Evolutionary conservation across 2,113 vertebrate genomes (phyloP).

Genomic region (Phylloscopus trochiloides): DNA sequence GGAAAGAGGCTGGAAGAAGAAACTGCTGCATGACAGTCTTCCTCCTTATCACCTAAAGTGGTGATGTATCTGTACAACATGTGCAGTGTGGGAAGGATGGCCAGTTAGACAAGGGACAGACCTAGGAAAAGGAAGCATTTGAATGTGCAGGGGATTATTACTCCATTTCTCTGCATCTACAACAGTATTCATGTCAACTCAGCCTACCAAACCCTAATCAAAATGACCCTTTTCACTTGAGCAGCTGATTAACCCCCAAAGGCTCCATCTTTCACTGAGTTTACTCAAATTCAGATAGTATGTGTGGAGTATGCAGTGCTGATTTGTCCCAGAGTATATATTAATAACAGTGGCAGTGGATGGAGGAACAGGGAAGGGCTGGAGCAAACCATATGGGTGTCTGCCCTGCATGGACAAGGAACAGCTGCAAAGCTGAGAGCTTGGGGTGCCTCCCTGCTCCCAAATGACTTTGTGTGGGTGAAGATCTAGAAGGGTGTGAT

Average conservation of each 20-base stretch:
- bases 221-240: not conserved
- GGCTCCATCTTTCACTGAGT: slow-evolving; percentile 20
- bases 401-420: not conserved
- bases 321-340: not conserved
- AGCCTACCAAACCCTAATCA: slow-evolving; percentile 21
- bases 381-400: not conserved
- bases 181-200: not conserved
- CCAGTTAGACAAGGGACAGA: not conserved
- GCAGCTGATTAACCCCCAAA: not conserved
- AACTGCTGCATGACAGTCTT: not conserved
- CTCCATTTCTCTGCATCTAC: not conserved
- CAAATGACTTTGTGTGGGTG: not conserved
- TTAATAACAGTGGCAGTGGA: not conserved
- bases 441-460: not conserved
- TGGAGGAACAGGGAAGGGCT: not conserved
- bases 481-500: not conserved
- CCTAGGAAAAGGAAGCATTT: not conserved
- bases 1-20: slow-evolving; percentile 17
- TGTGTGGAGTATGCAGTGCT: not conserved
- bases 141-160: not conserved
- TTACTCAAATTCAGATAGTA: not conserved
- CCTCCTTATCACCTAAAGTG: not conserved
- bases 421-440: not conserved
- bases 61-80: not conserved
- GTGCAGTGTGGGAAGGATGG: not conserved